Percentiles rank a stretch among this genome's conserved stretches.
phyloP scores from a whole-genome alignment of 2,888 invertebrate genomes.

The Andrena dorsata region DNA sequence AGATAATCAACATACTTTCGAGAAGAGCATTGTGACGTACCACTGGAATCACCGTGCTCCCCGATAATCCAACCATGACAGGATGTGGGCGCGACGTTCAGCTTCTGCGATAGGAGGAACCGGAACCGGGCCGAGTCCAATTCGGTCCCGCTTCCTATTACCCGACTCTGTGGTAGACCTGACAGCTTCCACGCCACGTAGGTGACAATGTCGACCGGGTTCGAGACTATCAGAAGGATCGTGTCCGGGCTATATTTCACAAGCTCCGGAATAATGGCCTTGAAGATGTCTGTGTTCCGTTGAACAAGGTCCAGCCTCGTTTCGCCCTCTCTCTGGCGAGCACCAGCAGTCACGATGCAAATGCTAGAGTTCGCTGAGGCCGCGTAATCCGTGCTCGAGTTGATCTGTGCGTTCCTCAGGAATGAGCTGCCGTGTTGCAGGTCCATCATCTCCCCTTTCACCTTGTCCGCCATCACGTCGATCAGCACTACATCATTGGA shows the following conservation, averaged over 20 bases:
- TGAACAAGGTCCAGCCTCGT: slow-evolving; percentile 94
- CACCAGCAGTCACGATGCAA: slow-evolving; percentile 96
- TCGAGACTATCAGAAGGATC: slow-evolving; percentile 94
- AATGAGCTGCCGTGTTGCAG: slow-evolving; percentile 95
- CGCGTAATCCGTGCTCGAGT: slow-evolving; percentile 92
- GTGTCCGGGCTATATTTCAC: slow-evolving; percentile 94
- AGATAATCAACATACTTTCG: no score
- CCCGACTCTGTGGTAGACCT: slow-evolving; percentile 93
- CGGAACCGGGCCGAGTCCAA: slow-evolving; percentile 96
- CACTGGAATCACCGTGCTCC: slow-evolving; percentile 96
- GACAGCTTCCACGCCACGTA: slow-evolving; percentile 98
- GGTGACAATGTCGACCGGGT: slow-evolving; percentile 96
- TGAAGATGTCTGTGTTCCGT: slow-evolving; percentile 95
- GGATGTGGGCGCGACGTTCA: slow-evolving; percentile 93
- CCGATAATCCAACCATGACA: slow-evolving; percentile 98
- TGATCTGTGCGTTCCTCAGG: slow-evolving; percentile 92
- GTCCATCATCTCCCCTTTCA: slow-evolving; percentile 96
- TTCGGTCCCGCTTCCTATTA: slow-evolving; percentile 97
- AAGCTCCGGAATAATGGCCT: slow-evolving; percentile 93
- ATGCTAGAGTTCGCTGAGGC: slow-evolving; percentile 92
- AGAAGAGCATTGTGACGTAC: slow-evolving; percentile 82
- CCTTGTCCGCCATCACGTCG: slow-evolving; percentile 93
- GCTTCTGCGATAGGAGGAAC: slow-evolving; percentile 93
- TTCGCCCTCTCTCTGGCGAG: slow-evolving; percentile 95
- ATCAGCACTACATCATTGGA: slow-evolving; percentile 93